A percentile compares a stretch with the other conserved stretches of the same genome.
These are phyloP conservation scores for Sardina pilchardus DNA, from an alignment of 2,113 vertebrate genomes.

Conservation along the genomic window DNA sequence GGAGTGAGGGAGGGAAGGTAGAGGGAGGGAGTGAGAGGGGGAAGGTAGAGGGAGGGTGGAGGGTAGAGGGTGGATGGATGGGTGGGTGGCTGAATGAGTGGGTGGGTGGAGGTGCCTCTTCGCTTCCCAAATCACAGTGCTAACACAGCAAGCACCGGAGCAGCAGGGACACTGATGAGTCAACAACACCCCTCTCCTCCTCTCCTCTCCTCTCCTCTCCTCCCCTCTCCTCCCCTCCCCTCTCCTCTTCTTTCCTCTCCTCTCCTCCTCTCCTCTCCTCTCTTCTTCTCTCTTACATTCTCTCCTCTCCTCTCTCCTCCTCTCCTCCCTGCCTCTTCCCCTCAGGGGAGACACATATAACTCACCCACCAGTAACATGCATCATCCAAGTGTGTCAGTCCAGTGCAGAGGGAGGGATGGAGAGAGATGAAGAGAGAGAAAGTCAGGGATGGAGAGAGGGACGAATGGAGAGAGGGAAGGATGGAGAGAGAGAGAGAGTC, in stretches of 20 bases:
- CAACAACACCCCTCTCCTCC: background rate
- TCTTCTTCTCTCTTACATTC: too few relatives aligned
- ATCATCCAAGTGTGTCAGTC: constrained; percentile 1
- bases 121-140: background rate
- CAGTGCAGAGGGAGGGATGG: background rate
- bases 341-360: background rate
- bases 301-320: background rate
- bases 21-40: background rate
- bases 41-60: background rate
- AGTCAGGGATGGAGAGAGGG: background rate
- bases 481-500: background rate
- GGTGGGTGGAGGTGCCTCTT: background rate
- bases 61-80: background rate
- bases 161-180: background rate
- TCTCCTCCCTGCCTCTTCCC: background rate
- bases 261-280: background rate
- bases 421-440: background rate
- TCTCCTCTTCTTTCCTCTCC: background rate
- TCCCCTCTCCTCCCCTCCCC: too few relatives aligned
- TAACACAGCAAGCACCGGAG: background rate
- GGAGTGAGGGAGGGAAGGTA: too few relatives aligned
- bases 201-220: background rate
- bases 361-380: constrained; percentile 3
- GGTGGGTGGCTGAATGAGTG: background rate
- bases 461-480: background rate